Evolutionary conservation across 2,888 invertebrate species (phyloP).

Genomic region (Diarsia mendica): DNA sequence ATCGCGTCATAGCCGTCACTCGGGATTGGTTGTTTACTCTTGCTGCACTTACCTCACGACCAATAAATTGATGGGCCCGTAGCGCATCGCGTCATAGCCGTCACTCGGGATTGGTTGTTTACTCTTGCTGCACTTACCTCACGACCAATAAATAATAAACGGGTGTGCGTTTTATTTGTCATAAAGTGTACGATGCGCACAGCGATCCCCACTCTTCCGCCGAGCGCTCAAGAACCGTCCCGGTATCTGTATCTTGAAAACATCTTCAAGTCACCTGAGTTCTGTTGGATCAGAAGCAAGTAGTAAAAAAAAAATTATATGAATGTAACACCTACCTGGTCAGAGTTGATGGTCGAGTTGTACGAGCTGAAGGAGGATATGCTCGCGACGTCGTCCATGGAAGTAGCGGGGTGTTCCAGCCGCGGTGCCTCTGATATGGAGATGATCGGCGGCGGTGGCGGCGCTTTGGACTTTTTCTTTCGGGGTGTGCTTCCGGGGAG

Average conservation of each 20-base stretch:
- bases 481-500: constrained; percentile 85
- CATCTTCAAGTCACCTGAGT: background rate
- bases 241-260: background rate
- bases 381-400: constrained; percentile 86
- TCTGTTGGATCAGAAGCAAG: background rate
- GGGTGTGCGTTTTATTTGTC: no score
- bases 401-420: constrained; percentile 74
- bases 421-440: constrained; percentile 66
- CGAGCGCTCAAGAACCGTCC: no score
- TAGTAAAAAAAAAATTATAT: background rate
- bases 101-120: no score
- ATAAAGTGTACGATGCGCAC: no score
- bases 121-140: no score
- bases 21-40: no score
- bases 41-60: no score
- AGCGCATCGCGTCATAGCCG: no score
- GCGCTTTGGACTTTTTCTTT: constrained; percentile 93
- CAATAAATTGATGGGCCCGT: no score
- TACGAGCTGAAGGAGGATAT: constrained; percentile 86
- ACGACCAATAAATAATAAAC: no score
- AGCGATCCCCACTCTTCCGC: no score
- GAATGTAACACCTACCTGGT: constrained; percentile 75
- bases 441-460: constrained; percentile 89
- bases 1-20: no score
- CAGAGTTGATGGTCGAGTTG: constrained; percentile 83